Evolutionary conservation across 2,113 vertebrate genomes (phyloP).

Genomic region (Athene cunicularia): DNA sequence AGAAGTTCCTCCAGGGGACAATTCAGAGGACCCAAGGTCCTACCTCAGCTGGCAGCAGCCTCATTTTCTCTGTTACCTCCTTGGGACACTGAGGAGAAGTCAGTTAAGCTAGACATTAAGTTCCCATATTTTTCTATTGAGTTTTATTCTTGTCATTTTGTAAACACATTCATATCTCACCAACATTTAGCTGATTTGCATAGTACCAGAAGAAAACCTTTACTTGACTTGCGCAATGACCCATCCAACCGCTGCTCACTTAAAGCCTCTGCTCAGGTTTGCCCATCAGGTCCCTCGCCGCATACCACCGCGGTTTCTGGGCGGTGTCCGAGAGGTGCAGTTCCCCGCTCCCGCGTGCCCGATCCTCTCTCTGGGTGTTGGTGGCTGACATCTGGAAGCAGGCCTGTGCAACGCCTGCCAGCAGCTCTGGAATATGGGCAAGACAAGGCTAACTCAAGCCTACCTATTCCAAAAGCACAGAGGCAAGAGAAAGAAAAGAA

Average conservation of each 20-base stretch:
- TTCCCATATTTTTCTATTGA: not conserved
- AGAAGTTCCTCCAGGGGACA: not conserved
- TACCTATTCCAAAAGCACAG: not conserved
- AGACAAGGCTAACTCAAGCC: not conserved
- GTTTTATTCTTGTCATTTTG: not conserved
- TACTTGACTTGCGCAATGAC: not conserved
- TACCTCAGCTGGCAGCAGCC: not conserved
- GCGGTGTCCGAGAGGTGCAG: not conserved
- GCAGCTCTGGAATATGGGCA: not conserved
- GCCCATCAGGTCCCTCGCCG: not conserved
- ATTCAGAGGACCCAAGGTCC: not conserved
- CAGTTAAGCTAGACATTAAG: not conserved
- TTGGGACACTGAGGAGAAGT: not conserved
- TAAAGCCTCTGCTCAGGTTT: not conserved
- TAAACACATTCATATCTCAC: not conserved
- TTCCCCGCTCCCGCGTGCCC: not conserved
- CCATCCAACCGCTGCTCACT: not conserved
- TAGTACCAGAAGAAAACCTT: not conserved
- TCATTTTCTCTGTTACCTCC: not conserved
- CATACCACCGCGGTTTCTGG: not conserved
- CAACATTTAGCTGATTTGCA: not conserved
- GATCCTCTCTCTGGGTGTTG: not conserved
- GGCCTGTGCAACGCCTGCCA: accelerated
- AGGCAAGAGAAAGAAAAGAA: not conserved
- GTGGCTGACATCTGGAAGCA: not conserved